Conservation (phyloP, 2,797 vertebrate species). For the Euphonia xanthogaster region DNA sequence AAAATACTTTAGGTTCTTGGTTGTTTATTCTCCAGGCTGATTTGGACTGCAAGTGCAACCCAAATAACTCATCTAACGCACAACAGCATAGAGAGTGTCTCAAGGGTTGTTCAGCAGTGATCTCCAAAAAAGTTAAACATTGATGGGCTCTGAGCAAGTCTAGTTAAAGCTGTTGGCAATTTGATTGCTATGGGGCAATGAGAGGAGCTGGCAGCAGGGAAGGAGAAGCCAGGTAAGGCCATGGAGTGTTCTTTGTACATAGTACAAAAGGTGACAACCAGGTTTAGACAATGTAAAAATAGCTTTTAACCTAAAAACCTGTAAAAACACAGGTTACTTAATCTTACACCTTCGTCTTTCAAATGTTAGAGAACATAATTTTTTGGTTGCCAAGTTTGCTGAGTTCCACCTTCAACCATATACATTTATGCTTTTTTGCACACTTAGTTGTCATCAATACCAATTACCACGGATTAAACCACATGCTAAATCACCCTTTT, state of each 20-base stretch:
- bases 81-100: neutral
- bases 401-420: neutral
- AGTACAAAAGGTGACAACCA: neutral
- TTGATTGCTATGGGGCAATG: neutral
- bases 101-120: neutral
- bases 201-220: neutral
- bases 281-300: neutral
- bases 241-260: neutral
- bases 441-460: neutral
- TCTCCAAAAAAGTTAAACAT: constrained; percentile 52
- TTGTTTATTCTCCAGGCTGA: neutral
- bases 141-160: neutral
- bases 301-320: neutral
- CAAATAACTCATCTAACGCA: neutral
- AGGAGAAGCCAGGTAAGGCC: constrained; percentile 8
- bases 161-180: neutral
- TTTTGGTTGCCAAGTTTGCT: neutral
- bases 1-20: neutral
- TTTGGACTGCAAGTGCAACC: neutral
- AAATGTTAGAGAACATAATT: neutral
- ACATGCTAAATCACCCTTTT: neutral
- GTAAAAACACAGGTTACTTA: neutral
- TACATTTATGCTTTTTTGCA: neutral
- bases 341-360: neutral
- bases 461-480: neutral